Percentiles rank a stretch among this genome's conserved stretches.
Evolutionary conservation across 2,797 vertebrate genomes (phyloP).

Genomic region (Galagoides demidoff): DNA sequence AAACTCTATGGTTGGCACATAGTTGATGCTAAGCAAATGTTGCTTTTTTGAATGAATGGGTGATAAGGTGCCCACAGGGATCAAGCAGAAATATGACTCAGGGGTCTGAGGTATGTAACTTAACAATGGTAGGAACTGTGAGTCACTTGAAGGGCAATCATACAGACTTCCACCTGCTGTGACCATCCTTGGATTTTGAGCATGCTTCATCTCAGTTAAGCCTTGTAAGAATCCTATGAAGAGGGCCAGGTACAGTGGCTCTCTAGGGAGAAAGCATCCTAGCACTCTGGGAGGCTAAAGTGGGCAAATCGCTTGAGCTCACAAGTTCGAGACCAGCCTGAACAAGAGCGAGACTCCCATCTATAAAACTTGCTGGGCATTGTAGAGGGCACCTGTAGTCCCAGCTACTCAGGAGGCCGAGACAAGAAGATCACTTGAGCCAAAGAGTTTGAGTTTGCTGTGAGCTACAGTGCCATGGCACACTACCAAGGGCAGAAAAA

Average conservation of each 20-base stretch:
- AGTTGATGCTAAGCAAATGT: not conserved
- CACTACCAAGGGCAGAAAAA: no score
- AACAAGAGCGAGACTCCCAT: no score
- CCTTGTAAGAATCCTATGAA: not conserved
- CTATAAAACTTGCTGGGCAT: no score
- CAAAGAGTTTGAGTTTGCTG: no score
- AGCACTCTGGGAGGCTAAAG: no score
- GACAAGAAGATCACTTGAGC: no score
- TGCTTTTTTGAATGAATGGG: not conserved
- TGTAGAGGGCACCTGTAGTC: no score
- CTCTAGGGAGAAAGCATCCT: no score
- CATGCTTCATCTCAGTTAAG: not conserved
- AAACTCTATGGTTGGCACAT: not conserved
- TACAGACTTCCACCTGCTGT: not conserved
- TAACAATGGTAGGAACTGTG: not conserved
- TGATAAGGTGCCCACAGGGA: not conserved
- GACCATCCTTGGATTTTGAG: not conserved
- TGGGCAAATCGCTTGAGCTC: no score
- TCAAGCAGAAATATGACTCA: not conserved
- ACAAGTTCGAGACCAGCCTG: no score
- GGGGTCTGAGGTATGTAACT: not conserved
- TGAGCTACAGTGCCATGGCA: no score
- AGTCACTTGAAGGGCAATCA: not conserved
- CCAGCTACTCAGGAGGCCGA: no score
- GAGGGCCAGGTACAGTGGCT: not conserved